Percentiles rank a stretch among this genome's conserved stretches.
Conservation (phyloP, 2,888 invertebrate species). For the Uropetala carovei region DNA sequence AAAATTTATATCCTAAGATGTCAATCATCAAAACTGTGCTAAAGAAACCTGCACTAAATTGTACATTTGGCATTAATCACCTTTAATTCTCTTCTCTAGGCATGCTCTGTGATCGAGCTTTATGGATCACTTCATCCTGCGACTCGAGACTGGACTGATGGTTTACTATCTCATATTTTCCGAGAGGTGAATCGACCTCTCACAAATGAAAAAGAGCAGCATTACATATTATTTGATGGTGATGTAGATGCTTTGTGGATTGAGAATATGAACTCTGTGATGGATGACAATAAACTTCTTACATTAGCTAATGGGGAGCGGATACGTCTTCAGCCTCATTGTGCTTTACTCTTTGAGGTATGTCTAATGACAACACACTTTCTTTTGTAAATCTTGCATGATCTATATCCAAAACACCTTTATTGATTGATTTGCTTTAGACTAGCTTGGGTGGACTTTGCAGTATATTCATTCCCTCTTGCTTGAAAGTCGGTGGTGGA, state of each 20-base stretch:
- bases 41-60: slow-evolving; percentile 36
- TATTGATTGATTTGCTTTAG: too few species aligned
- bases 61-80: background rate
- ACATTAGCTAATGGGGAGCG: slow-evolving; percentile 95
- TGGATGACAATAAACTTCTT: slow-evolving; percentile 95
- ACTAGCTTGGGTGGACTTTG: too few species aligned
- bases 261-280: slow-evolving; percentile 97
- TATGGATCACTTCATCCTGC: slow-evolving; percentile 92
- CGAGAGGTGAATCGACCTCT: slow-evolving; percentile 91
- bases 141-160: slow-evolving; percentile 95
- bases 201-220: slow-evolving; percentile 83
- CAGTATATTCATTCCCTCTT: too few species aligned
- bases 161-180: slow-evolving; percentile 92
- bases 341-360: slow-evolving; percentile 90
- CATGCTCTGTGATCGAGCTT: slow-evolving; percentile 91
- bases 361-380: slow-evolving; percentile 33
- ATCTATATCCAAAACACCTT: too few species aligned
- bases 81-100: slow-evolving; percentile 75
- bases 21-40: too few species aligned
- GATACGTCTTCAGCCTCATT: slow-evolving; percentile 88
- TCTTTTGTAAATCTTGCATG: too few species aligned
- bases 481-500: too few species aligned
- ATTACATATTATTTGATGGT: slow-evolving; percentile 93
- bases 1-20: too few species aligned
- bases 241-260: slow-evolving; percentile 97